Conservation (phyloP, 2,797 vertebrate species). For the Helicolenus hilgendorfi region DNA sequence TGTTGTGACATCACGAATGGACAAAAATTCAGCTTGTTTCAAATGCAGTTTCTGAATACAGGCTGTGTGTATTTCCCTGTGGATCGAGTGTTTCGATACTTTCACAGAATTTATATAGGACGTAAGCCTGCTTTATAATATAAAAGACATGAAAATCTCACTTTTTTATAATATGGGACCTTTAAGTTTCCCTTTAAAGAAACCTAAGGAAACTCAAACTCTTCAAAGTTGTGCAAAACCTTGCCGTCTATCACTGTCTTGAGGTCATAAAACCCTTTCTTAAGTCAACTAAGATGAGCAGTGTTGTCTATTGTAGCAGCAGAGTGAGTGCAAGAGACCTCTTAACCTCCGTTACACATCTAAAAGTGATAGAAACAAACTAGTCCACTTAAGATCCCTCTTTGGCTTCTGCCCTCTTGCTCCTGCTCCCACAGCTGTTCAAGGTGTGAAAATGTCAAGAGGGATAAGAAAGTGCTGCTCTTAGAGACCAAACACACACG, state of each 20-base stretch:
- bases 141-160: too few species aligned
- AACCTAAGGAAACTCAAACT: neutral
- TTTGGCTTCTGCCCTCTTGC: constrained; percentile 13
- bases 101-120: too few species aligned
- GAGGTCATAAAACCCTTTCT: constrained; percentile 26
- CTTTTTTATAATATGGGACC: too few species aligned
- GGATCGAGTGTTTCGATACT: too few species aligned
- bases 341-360: constrained; percentile 55
- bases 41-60: too few species aligned
- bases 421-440: constrained; percentile 48
- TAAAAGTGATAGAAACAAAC: constrained; percentile 70
- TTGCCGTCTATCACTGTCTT: neutral
- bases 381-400: constrained; percentile 60
- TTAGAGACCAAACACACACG: constrained; percentile 2
- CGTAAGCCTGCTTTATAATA: too few species aligned
- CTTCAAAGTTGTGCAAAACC: constrained; percentile 23
- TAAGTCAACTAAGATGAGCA: constrained; percentile 3
- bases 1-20: too few species aligned
- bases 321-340: constrained; percentile 18
- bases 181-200: neutral
- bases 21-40: too few species aligned
- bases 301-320: neutral
- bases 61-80: neutral
- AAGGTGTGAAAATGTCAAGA: constrained; percentile 63
- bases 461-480: constrained; percentile 14